phyloP scores from a whole-genome alignment of 2,888 invertebrate species.

The Linnaemya tessellans region DNA sequence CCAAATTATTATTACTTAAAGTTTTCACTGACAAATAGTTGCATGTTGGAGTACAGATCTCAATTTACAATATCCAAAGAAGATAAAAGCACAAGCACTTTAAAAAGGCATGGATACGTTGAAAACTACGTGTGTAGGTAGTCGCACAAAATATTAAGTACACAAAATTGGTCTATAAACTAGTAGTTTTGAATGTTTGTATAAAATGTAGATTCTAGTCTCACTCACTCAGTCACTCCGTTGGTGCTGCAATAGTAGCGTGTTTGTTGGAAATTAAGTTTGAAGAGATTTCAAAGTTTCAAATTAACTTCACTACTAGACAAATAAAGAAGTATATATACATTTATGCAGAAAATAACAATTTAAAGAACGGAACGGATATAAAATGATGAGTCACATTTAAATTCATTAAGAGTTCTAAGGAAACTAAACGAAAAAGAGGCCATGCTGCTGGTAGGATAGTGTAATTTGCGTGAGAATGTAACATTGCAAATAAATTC shows the following conservation, averaged over 20 bases:
- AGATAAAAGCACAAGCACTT: slow-evolving; percentile 6
- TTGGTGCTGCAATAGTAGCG: slow-evolving; percentile 40
- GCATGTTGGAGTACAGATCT: slow-evolving; percentile 32
- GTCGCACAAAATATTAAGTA: background rate
- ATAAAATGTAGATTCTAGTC: slow-evolving; percentile 16
- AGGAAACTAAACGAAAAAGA: slow-evolving; percentile 22
- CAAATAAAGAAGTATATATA: slow-evolving; percentile 24
- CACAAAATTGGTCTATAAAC: slow-evolving; percentile 14
- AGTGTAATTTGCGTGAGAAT: slow-evolving; percentile 59
- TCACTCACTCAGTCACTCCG: background rate
- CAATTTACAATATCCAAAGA: slow-evolving; percentile 36
- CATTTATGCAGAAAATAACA: background rate
- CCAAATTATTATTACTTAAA: slow-evolving; percentile 63
- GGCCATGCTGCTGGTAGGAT: background rate
- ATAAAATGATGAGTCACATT: slow-evolving; percentile 68
- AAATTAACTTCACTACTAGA: slow-evolving; percentile 63
- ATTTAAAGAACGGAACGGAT: slow-evolving; percentile 50
- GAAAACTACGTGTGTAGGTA: slow-evolving; percentile 8
- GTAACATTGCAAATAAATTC: slow-evolving; percentile 49
- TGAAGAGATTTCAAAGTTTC: slow-evolving; percentile 48
- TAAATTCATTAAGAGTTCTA: slow-evolving; percentile 66
- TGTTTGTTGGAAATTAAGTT: slow-evolving; percentile 66
- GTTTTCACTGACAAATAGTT: slow-evolving; percentile 52
- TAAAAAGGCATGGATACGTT: background rate
- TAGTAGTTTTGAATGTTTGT: slow-evolving; percentile 33